Conservation (phyloP, 1,140 invertebrate species). For the Nixonia krombeini region DNA sequence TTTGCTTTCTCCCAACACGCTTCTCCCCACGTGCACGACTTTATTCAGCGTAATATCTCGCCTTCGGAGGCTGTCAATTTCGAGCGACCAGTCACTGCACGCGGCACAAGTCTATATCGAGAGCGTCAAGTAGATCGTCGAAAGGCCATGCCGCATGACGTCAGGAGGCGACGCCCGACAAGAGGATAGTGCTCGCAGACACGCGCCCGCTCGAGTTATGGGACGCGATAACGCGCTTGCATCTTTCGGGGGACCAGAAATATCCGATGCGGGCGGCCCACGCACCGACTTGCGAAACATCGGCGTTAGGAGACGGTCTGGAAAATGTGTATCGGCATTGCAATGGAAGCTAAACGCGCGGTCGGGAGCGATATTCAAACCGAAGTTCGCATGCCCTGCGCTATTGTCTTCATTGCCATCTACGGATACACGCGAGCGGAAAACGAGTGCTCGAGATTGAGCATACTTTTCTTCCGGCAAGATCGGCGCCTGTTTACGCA, state of each 20-base stretch:
- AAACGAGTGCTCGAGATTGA: neutral
- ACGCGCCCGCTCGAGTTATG: no score
- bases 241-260: conserved; percentile 28
- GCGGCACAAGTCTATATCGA: neutral
- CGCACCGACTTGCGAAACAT: neutral
- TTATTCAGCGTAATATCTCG: conserved; percentile 46
- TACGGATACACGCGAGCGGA: conserved; percentile 14
- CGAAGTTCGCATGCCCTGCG: no score
- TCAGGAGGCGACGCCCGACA: conserved; percentile 56
- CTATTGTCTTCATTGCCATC: no score
- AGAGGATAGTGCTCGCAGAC: conserved; percentile 36
- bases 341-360: no score
- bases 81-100: neutral
- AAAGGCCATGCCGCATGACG: conserved; percentile 49
- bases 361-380: no score
- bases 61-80: conserved; percentile 64
- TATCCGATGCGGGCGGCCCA: conserved; percentile 20
- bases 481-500: conserved; percentile 32
- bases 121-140: neutral
- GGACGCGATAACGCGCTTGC: conserved; percentile 21
- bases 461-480: conserved; percentile 11
- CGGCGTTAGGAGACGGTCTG: no score
- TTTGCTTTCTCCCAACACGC: neutral
- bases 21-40: conserved; percentile 8
- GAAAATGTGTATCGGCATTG: no score